These are phyloP conservation scores for Nephrotoma guestfalica DNA, from an alignment of 2,888 invertebrate species.

Conservation along the genomic window DNA sequence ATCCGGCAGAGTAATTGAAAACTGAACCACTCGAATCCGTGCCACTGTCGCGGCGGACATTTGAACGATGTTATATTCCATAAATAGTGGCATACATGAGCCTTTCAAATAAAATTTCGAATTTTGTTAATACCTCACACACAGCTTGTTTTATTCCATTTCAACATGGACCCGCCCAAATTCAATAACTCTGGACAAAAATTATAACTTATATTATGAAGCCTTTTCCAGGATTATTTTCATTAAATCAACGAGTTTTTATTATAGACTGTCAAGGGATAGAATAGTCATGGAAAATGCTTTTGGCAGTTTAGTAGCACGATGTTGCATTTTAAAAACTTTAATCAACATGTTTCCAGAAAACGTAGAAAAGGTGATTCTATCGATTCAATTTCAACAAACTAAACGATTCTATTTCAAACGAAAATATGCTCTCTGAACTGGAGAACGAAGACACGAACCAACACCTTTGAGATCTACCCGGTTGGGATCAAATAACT, in stretches of 20 bases:
- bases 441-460: background rate
- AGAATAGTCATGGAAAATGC: constrained; percentile 9
- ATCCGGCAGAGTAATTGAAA: too few species aligned
- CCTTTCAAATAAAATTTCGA: too few species aligned
- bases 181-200: too few species aligned
- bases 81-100: too few species aligned
- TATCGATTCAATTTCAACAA: background rate
- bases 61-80: too few species aligned
- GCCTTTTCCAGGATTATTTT: background rate
- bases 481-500: too few species aligned
- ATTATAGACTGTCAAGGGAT: background rate
- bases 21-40: too few species aligned
- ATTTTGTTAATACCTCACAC: too few species aligned
- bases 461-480: too few species aligned
- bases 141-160: too few species aligned
- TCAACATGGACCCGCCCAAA: too few species aligned
- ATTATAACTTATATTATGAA: background rate
- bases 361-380: constrained; percentile 7
- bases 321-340: constrained; percentile 10
- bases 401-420: background rate
- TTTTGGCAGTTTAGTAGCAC: constrained; percentile 10
- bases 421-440: background rate
- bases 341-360: constrained; percentile 8
- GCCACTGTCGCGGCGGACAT: too few species aligned
- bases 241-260: background rate